Evolutionary conservation across 2,797 vertebrate species (phyloP).

Genomic region (Halcyon smyrnensis): DNA sequence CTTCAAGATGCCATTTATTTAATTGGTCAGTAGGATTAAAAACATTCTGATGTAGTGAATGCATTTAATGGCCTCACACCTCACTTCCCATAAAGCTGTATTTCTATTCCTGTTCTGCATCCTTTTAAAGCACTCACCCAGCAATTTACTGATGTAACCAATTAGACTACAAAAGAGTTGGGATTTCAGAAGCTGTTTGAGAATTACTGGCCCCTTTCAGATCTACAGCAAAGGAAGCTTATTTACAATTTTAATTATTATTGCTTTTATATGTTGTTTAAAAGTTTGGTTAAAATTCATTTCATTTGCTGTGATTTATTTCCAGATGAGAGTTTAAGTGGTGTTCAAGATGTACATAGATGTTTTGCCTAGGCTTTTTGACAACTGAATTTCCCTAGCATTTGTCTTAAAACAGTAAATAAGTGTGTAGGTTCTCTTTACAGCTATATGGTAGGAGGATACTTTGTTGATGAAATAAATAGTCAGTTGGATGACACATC

Average conservation of each 20-base stretch:
- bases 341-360: neutral
- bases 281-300: constrained; percentile 14
- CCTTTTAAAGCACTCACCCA: constrained; percentile 63
- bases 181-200: constrained; percentile 49
- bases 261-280: constrained; percentile 37
- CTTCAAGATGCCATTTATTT: constrained; percentile 62
- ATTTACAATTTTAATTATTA: constrained; percentile 33
- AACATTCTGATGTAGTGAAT: constrained; percentile 50
- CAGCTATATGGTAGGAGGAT: neutral
- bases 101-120: constrained; percentile 64
- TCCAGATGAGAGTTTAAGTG: constrained; percentile 10
- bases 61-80: constrained; percentile 75
- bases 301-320: constrained; percentile 30
- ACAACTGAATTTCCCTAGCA: neutral
- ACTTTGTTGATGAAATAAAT: neutral
- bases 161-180: constrained; percentile 72
- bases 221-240: neutral
- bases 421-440: neutral
- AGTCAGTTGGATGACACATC: neutral
- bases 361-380: neutral
- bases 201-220: neutral
- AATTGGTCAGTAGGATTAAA: constrained; percentile 74
- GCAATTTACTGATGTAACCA: constrained; percentile 67
- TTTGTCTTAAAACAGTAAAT: neutral
- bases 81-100: constrained; percentile 61